These are phyloP conservation scores for Cataglyphis hispanica DNA, from an alignment of 1,140 invertebrate genomes.

Conservation along the genomic window DNA sequence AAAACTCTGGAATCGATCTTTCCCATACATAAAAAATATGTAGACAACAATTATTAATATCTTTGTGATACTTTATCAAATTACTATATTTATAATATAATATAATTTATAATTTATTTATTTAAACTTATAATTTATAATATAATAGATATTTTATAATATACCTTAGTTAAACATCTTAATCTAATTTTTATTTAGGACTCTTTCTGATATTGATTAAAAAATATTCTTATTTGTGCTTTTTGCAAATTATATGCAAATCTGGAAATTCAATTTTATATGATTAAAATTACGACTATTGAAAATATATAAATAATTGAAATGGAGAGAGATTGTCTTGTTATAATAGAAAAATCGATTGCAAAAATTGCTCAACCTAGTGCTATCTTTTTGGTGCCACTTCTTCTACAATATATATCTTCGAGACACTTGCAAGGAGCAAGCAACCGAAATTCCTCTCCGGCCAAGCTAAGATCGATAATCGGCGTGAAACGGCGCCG, in stretches of 20 bases:
- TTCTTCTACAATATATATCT: constrained; percentile 16
- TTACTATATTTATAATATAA: no score
- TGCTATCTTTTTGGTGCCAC: neutral
- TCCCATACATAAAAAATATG: neutral
- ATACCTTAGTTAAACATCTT: neutral
- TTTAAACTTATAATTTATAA: no score
- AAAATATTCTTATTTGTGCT: neutral
- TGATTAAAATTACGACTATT: neutral
- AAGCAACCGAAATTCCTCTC: constrained; percentile 25
- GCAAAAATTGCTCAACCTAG: no score
- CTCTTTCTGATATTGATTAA: neutral
- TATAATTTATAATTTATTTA: no score
- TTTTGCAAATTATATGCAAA: no score
- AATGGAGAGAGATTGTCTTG: neutral
- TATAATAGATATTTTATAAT: constrained; percentile 23
- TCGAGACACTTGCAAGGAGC: constrained; percentile 13
- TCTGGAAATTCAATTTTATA: no score
- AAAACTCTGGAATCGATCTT: constrained; percentile 29
- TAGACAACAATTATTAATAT: constrained; percentile 23
- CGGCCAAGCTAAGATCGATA: constrained; percentile 36
- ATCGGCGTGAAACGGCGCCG: constrained; percentile 46
- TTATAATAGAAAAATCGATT: neutral
- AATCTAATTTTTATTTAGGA: neutral
- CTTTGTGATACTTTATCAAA: constrained; percentile 18
- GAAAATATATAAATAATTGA: no score